These are phyloP conservation scores for Microcebus murinus DNA, from an alignment of 2,113 vertebrate genomes.

Conservation along the genomic window DNA sequence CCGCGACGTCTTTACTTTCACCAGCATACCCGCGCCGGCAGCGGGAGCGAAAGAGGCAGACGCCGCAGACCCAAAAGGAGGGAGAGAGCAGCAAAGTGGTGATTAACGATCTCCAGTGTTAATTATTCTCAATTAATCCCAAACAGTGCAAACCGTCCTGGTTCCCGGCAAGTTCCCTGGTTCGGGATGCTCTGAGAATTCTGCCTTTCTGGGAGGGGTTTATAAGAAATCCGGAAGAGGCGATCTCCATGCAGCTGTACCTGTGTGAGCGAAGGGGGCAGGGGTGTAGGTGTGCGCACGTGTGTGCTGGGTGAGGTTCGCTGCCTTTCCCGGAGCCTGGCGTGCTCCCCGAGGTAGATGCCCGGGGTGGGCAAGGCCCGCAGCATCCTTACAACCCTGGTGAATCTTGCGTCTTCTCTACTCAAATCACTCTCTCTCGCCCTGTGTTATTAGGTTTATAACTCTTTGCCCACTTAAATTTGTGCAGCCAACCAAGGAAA, in stretches of 20 bases:
- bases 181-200: constrained; percentile 72
- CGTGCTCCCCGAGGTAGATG: background rate
- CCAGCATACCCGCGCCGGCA: constrained; percentile 77
- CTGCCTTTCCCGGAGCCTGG: background rate
- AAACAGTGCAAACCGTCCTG: constrained; percentile 73
- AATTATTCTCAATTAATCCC: constrained; percentile 82
- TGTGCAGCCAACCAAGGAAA: constrained; percentile 89
- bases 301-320: background rate
- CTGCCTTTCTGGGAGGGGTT: constrained; percentile 56
- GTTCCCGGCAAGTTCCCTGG: constrained; percentile 35
- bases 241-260: background rate
- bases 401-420: constrained; percentile 67
- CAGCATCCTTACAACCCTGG: constrained; percentile 56
- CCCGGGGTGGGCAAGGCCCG: constrained; percentile 50
- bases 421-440: constrained; percentile 81
- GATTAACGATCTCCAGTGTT: constrained; percentile 77
- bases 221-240: background rate
- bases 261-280: background rate
- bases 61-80: constrained; percentile 72
- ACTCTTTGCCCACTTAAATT: constrained; percentile 90
- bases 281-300: background rate
- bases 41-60: constrained; percentile 68
- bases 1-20: constrained; percentile 85
- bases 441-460: constrained; percentile 89
- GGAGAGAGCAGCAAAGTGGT: constrained; percentile 51